Conservation (phyloP, 2,113 vertebrate genomes). For the Nycticryphes semicollaris region DNA sequence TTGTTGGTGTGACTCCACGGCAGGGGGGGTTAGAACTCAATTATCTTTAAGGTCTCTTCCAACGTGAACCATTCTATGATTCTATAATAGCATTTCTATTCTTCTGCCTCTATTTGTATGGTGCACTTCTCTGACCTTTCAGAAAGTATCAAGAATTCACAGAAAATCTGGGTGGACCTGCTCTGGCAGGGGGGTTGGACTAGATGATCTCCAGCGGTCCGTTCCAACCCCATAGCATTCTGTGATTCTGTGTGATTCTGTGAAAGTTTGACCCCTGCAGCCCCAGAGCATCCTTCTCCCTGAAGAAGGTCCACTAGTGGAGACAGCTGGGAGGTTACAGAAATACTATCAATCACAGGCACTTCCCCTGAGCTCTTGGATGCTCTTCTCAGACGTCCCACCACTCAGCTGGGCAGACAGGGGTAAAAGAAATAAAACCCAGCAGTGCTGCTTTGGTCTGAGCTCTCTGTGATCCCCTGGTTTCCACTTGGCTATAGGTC, state of each 20-base stretch:
- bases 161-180: neutral
- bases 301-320: fast-evolving
- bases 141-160: neutral
- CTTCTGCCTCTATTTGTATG: neutral
- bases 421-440: neutral
- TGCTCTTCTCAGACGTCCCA: neutral
- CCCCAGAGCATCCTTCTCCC: neutral
- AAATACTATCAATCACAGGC: neutral
- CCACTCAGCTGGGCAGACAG: neutral
- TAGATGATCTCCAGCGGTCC: too few relatives aligned
- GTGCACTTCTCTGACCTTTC: neutral
- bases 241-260: neutral
- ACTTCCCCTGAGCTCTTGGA: neutral
- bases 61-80: too few relatives aligned
- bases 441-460: neutral
- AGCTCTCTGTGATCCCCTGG: neutral
- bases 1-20: too few relatives aligned
- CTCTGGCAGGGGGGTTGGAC: too few relatives aligned
- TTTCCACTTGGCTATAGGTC: neutral
- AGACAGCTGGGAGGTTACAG: neutral
- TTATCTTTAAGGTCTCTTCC: too few relatives aligned
- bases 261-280: neutral
- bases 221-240: too few relatives aligned
- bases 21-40: too few relatives aligned
- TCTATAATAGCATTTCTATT: neutral